Evolutionary conservation across 1,140 invertebrate genomes (phyloP).

Genomic region (Meloidogyne hapla): DNA sequence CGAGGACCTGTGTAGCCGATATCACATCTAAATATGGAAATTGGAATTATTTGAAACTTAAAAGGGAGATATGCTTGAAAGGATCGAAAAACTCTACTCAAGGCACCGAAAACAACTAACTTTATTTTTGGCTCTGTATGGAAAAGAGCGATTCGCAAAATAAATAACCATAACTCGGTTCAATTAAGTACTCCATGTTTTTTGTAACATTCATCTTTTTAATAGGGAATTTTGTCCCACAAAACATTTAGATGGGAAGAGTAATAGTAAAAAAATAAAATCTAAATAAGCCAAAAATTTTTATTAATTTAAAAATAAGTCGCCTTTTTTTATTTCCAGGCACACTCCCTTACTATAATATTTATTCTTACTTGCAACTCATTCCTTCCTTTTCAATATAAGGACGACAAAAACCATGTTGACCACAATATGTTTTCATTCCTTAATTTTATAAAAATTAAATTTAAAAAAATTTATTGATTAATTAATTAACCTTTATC

Average conservation of each 20-base stretch:
- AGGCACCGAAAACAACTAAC: too few species aligned
- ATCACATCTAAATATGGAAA: constrained; percentile 29
- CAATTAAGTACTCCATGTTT: too few species aligned
- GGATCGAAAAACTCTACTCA: too few species aligned
- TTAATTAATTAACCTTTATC: background rate
- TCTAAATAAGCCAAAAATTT: background rate
- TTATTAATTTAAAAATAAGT: background rate
- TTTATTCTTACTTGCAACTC: constrained; percentile 13
- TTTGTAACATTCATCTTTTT: too few species aligned
- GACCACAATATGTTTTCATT: constrained; percentile 29
- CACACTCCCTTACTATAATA: background rate
- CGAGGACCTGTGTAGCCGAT: constrained; percentile 26
- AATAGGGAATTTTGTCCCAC: too few species aligned
- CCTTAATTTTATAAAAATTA: background rate
- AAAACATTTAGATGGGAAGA: too few species aligned
- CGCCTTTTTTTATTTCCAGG: too few species aligned
- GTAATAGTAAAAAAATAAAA: too few species aligned
- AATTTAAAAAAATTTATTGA: background rate
- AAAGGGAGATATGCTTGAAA: too few species aligned
- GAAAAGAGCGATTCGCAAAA: too few species aligned
- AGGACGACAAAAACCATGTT: constrained; percentile 17
- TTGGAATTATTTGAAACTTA: background rate
- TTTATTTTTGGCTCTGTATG: too few species aligned
- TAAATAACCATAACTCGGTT: too few species aligned
- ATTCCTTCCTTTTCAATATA: constrained; percentile 6